A percentile compares a stretch with the other conserved stretches of the same genome.
These are phyloP conservation scores for Drosophila histrio DNA, from an alignment of 2,888 invertebrate genomes.

Conservation along the genomic window DNA sequence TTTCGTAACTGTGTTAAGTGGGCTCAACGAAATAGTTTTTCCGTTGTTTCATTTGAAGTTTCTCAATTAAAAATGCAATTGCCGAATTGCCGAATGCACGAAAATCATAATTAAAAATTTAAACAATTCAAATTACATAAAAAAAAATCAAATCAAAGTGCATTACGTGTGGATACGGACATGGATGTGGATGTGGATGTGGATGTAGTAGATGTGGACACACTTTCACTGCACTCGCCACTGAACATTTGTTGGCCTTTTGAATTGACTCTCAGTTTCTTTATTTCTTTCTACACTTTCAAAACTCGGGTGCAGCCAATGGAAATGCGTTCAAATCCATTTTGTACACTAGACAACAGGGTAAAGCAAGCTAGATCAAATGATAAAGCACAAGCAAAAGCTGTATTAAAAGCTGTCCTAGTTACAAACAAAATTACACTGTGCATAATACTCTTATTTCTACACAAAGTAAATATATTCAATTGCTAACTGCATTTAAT, in stretches of 20 bases:
- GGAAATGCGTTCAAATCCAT: conserved; percentile 50
- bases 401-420: not conserved
- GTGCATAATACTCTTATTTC: not conserved
- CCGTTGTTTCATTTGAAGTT: conserved; percentile 14
- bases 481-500: not conserved
- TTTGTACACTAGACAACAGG: conserved; percentile 36
- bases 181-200: conserved; percentile 4
- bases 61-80: conserved; percentile 60
- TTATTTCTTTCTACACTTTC: conserved; percentile 41
- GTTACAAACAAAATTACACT: not conserved
- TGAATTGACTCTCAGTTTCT: conserved; percentile 42
- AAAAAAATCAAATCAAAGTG: conserved; percentile 33
- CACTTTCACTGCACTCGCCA: conserved; percentile 68
- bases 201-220: conserved; percentile 31
- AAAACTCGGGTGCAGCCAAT: conserved; percentile 41
- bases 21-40: conserved; percentile 15
- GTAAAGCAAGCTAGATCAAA: not conserved
- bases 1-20: conserved; percentile 57
- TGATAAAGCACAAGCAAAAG: not conserved
- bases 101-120: conserved; percentile 57
- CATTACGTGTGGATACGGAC: conserved; percentile 50
- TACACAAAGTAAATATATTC: not conserved
- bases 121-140: conserved; percentile 40
- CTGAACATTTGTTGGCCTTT: conserved; percentile 63
- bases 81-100: conserved; percentile 42